Evolutionary conservation across 2,888 invertebrate genomes (phyloP).

Genomic region (Teinopalpus imperialis): DNA sequence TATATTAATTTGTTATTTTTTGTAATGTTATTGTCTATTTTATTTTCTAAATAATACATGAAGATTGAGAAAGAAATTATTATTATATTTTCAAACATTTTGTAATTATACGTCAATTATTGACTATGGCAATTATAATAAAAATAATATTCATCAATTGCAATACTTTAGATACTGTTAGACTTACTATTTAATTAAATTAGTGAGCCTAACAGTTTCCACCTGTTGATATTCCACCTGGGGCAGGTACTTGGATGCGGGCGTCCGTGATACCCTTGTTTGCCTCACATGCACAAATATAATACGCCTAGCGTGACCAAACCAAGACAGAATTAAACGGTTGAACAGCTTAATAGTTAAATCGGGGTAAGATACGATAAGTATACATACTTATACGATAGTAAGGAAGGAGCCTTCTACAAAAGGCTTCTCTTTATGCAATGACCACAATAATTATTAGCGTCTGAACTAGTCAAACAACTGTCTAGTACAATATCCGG

Average conservation of each 20-base stretch:
- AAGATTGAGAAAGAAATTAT: too few relatives aligned
- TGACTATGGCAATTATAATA: too few relatives aligned
- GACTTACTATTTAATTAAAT: too few relatives aligned
- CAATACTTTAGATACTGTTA: too few relatives aligned
- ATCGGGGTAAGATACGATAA: slow-evolving; percentile 36
- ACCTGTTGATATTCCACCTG: slow-evolving; percentile 74
- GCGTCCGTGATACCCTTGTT: slow-evolving; percentile 44
- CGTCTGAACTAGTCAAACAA: slow-evolving; percentile 62
- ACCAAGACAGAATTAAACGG: slow-evolving; percentile 39
- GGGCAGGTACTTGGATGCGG: slow-evolving; percentile 42
- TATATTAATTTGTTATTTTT: too few relatives aligned
- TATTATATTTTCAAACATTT: too few relatives aligned
- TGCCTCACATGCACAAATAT: slow-evolving; percentile 61
- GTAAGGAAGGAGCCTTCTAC: slow-evolving; percentile 46
- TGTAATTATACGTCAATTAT: too few relatives aligned
- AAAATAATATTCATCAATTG: too few relatives aligned
- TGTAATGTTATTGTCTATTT: too few relatives aligned
- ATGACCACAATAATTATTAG: slow-evolving; percentile 47
- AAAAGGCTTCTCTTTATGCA: slow-evolving; percentile 37
- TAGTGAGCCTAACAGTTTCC: slow-evolving; percentile 33
- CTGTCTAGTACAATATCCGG: slow-evolving; percentile 71
- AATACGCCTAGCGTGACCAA: slow-evolving; percentile 59
- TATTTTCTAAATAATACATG: too few relatives aligned
- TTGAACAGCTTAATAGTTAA: slow-evolving; percentile 37
- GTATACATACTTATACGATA: too few relatives aligned